These are phyloP conservation scores for Vidua chalybeata DNA, from an alignment of 2,113 vertebrate species.

Conservation along the genomic window DNA sequence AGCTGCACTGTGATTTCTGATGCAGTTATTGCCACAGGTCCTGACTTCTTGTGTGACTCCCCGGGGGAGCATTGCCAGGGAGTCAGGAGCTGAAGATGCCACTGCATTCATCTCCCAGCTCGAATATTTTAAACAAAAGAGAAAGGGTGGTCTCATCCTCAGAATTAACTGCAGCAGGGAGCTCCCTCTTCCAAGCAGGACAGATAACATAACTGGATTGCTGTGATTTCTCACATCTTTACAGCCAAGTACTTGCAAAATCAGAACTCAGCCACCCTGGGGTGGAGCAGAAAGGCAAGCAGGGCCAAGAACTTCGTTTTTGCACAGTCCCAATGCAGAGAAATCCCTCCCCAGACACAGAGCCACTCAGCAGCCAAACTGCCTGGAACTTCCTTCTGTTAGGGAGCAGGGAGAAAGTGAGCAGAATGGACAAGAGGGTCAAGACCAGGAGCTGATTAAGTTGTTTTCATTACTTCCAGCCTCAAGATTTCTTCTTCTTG, in stretches of 20 bases:
- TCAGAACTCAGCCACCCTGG: neutral
- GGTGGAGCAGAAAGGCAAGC: neutral
- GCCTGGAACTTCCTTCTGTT: too few species aligned
- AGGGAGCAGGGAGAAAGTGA: neutral
- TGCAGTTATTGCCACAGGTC: neutral
- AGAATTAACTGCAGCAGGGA: neutral
- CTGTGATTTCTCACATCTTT: neutral
- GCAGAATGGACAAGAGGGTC: neutral
- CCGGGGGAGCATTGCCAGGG: neutral
- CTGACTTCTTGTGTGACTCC: neutral
- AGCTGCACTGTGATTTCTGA: neutral
- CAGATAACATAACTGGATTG: neutral
- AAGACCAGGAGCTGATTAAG: neutral
- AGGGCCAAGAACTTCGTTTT: fast-evolving
- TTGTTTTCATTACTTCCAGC: neutral
- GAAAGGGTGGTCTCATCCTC: neutral
- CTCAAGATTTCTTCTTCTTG: neutral
- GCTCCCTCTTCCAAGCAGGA: neutral
- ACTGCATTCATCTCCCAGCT: neutral
- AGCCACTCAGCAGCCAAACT: neutral
- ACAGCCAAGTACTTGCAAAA: neutral
- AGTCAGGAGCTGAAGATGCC: neutral
- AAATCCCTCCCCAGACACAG: neutral
- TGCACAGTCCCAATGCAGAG: neutral
- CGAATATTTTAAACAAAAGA: neutral